These are phyloP conservation scores for Scartelaos histophorus DNA, from an alignment of 2,113 vertebrate genomes.

Conservation along the genomic window DNA sequence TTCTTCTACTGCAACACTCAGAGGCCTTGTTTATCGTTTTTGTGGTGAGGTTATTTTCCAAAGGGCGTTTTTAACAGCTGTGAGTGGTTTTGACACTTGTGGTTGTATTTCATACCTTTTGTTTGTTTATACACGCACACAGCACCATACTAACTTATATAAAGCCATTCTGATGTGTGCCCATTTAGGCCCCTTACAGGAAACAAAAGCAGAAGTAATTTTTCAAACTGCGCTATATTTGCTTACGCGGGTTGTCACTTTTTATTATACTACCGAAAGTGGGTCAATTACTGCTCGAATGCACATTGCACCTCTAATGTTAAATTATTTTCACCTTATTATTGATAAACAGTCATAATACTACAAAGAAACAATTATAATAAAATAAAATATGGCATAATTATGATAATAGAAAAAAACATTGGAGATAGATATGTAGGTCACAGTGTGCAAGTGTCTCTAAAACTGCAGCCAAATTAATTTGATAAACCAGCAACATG, in stretches of 20 bases:
- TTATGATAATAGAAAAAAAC: not conserved
- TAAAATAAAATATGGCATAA: not conserved
- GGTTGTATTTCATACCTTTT: conserved; percentile 26
- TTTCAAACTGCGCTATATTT: conserved; percentile 3
- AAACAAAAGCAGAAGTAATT: conserved; percentile 50
- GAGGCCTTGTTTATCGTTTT: conserved; percentile 12
- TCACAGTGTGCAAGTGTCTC: too few species aligned
- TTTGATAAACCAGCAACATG: too few species aligned
- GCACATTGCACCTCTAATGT: not conserved
- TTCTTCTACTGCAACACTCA: not conserved
- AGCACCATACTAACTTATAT: not conserved
- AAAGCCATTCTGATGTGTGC: not conserved
- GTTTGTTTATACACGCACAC: not conserved
- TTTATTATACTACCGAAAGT: conserved; percentile 1
- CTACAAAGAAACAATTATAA: not conserved
- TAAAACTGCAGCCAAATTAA: too few species aligned
- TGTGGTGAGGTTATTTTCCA: conserved; percentile 34
- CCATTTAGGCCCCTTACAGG: not conserved
- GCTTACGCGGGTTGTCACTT: not conserved
- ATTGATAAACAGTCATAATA: not conserved
- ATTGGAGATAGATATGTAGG: not conserved
- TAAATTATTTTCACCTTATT: not conserved
- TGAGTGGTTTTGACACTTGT: conserved; percentile 65
- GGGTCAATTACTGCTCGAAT: conserved; percentile 21
- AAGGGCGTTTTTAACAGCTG: conserved; percentile 71